Conservation (phyloP, 2,797 vertebrate genomes). For the Alectoris magna region DNA sequence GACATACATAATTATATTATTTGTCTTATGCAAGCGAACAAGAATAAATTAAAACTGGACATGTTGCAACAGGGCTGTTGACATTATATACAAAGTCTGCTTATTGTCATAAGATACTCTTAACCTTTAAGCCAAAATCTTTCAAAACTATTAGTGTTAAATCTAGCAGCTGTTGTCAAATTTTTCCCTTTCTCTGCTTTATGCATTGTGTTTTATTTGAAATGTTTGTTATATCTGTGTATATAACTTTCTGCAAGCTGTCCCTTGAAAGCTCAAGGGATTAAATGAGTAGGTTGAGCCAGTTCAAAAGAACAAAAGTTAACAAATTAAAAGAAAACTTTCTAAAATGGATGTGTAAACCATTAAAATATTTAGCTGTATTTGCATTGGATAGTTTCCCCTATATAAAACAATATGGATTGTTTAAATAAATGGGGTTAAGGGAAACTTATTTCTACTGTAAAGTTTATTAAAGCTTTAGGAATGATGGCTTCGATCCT, state of each 20-base stretch:
- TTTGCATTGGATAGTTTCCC: conserved; percentile 76
- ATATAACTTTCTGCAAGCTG: conserved; percentile 84
- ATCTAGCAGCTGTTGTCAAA: conserved; percentile 83
- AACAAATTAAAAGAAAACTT: conserved; percentile 84
- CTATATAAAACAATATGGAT: conserved; percentile 77
- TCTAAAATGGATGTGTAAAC: conserved; percentile 82
- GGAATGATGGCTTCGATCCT: conserved; percentile 74
- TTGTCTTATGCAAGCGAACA: conserved; percentile 82
- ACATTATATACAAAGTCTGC: conserved; percentile 85
- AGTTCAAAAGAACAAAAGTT: conserved; percentile 82
- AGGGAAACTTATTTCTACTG: conserved; percentile 72
- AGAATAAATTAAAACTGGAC: conserved; percentile 85
- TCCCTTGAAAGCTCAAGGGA: conserved; percentile 81
- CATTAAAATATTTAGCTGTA: conserved; percentile 83
- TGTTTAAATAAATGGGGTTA: conserved; percentile 77
- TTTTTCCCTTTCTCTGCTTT: conserved; percentile 81
- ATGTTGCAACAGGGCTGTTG: conserved; percentile 84
- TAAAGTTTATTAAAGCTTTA: conserved; percentile 74
- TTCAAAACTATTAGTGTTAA: conserved; percentile 86
- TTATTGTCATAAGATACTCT: conserved; percentile 87
- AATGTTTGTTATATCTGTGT: conserved; percentile 85
- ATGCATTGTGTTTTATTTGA: conserved; percentile 82
- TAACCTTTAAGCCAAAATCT: conserved; percentile 86
- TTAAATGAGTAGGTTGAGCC: conserved; percentile 80
- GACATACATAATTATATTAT: conserved; percentile 83